Evolutionary conservation across 1,140 invertebrate species (phyloP), one percentile per base, ranked within the genome.

Genomic region (Hyphantria cunea): DNA sequence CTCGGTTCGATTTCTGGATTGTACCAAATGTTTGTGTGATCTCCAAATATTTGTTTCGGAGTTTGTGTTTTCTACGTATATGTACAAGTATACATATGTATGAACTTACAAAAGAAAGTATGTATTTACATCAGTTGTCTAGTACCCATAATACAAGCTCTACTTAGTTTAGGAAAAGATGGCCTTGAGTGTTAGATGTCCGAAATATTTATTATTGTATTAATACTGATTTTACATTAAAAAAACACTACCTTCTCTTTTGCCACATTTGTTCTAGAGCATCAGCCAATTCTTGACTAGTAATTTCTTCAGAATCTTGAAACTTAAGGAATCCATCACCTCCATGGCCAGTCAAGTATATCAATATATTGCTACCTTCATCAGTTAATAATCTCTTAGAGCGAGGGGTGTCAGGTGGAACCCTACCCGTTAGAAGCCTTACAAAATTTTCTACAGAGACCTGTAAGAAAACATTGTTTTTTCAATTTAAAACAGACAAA

Each of bases 251-350:
- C 95, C 98, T 95, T 88, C 96, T 94, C 84, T 99, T 99, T 78
- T 99, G 97, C 96, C 98, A 99, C 99, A 99, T 99, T 91, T 99
- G 98, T 86, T 99, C 98, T 64, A 99, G 94, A 31, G 99, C 98
- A 94, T 99, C 98, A 12, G 98, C 98, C 68, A 99, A 91, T 84
- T 99, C 99, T 78, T 99, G 96, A 91, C 97, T 99, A n/a, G 98
- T 99, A 9, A 99, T 97, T 92, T 99, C 99, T 89, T 99, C 98
- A 0, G 98, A 97, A 91, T 99, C 99, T 93, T 99, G 99, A 85
- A 99, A 99, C 89, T 99, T 99, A 0, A 99, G 91, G 84, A 99
- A 99, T 0, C 98, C 98, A 93, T 99, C 98, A 33, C 99, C 99
- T 12, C 99, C 99, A 92, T 99, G 99, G 0, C 98, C 98, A 66